phyloP scores from a whole-genome alignment of 2,113 vertebrate species.

The Barnardius zonarius region DNA sequence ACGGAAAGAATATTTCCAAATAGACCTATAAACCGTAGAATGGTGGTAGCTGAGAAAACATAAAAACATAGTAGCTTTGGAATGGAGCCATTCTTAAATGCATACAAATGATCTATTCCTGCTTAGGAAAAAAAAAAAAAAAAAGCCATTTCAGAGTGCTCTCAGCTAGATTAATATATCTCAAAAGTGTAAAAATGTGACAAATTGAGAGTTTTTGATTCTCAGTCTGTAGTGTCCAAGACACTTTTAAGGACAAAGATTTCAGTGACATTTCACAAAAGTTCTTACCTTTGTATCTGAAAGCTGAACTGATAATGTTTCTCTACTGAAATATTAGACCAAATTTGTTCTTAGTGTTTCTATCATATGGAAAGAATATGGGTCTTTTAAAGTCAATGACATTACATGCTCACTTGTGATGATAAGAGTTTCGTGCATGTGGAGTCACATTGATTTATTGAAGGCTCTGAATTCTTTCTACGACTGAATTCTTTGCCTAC shows the following conservation, averaged over 20 bases:
- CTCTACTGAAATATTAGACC: not conserved
- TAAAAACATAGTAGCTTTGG: not conserved
- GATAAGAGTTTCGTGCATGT: not conserved
- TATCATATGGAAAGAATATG: not conserved
- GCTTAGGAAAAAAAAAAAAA: not conserved
- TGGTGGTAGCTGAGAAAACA: not conserved
- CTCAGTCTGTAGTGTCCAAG: not conserved
- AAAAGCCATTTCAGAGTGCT: not conserved
- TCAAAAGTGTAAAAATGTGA: not conserved
- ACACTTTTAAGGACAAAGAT: not conserved
- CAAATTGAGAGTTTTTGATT: not conserved
- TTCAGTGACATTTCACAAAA: not conserved
- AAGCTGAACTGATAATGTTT: not conserved
- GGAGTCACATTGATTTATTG: not conserved
- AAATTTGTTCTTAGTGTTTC: not conserved
- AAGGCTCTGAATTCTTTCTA: not conserved
- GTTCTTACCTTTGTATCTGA: not conserved
- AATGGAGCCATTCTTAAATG: slow-evolving; percentile 2
- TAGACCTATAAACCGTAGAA: not conserved
- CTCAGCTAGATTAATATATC: not conserved
- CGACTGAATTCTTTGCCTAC: not conserved
- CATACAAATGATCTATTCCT: not conserved
- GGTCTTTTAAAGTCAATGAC: not conserved
- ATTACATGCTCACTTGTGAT: not conserved
- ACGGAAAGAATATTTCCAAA: not conserved